These are phyloP conservation scores for Agapornis roseicollis DNA, from an alignment of 2,113 vertebrate genomes.

Conservation along the genomic window DNA sequence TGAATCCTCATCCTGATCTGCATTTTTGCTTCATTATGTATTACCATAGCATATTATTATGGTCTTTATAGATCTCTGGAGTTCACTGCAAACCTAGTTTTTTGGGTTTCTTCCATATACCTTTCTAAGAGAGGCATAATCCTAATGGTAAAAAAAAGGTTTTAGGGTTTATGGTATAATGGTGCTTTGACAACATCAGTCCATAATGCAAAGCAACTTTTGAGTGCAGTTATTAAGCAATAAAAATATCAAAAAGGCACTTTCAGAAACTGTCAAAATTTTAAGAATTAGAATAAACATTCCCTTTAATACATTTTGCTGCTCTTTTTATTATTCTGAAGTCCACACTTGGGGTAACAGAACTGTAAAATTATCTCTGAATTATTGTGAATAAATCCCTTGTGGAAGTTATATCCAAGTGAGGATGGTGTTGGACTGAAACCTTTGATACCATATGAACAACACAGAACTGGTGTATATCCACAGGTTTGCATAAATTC, in stretches of 20 bases:
- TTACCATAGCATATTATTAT: background rate
- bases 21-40: background rate
- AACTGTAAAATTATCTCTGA: background rate
- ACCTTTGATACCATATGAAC: background rate
- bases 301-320: background rate
- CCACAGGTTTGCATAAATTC: background rate
- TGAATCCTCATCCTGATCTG: background rate
- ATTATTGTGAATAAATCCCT: background rate
- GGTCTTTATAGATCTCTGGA: background rate
- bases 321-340: background rate
- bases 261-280: background rate
- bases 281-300: background rate
- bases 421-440: background rate
- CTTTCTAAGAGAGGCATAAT: background rate
- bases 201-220: background rate
- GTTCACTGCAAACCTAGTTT: background rate
- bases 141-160: background rate
- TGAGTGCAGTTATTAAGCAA: background rate
- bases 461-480: accelerated
- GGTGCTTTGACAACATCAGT: background rate
- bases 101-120: background rate
- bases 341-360: background rate
- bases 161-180: background rate
- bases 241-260: background rate
- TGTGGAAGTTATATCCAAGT: background rate